Base-by-base conservation (phyloP, 2,113 vertebrate genomes). In the Podarcis muralis region DNA sequence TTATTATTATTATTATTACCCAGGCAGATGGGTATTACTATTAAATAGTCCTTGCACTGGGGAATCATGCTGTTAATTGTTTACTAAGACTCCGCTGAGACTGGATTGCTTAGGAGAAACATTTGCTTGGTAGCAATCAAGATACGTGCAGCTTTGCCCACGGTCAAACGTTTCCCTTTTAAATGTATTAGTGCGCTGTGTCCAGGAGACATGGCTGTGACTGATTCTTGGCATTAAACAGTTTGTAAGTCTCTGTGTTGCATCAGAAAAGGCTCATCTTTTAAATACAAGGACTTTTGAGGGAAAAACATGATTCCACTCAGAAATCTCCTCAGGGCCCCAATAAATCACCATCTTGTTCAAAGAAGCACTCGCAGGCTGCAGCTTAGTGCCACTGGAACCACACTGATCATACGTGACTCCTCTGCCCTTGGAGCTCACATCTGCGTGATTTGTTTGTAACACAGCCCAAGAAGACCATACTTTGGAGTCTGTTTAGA, bases 131-230 rank as follows among this genome's bases (percentile, higher is more conserved):
- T 92, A 88, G 59, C 86, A 80, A 1, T 87, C 85, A 89, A 85
- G 88, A 91, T 93, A 90, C 90, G 80, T 88, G 83, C 43, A 32
- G 90, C 43, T 79, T 83, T 91, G 90, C 93, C 92, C 87, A 83
- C 85, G 88, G 92, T 92, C 90, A 15, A 93, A 92, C 90, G 88
- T 90, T 90, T 93, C 92, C 89, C 2, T 53, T 53, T 88, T 18
- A 71, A 92, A 84, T 81, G 65, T 22, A 59, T 93, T 92, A 94
- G 91, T 88, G 0, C 53, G 81, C 87, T 89, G 89, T 66, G 23
- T 0, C 20, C 91, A 87, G 90, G 92, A 91, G 92, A 93, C 93
- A 92, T 69, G 90, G 93, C 93, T 94, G 87, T 84, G 92, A 91
- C 92, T 72, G 74, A 91, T 78, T 85, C 62, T 68, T 37, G 94